Evolutionary conservation across 2,888 invertebrate genomes (phyloP), one percentile per base, ranked within the genome.

Genomic region (Leptopilina myrica): DNA sequence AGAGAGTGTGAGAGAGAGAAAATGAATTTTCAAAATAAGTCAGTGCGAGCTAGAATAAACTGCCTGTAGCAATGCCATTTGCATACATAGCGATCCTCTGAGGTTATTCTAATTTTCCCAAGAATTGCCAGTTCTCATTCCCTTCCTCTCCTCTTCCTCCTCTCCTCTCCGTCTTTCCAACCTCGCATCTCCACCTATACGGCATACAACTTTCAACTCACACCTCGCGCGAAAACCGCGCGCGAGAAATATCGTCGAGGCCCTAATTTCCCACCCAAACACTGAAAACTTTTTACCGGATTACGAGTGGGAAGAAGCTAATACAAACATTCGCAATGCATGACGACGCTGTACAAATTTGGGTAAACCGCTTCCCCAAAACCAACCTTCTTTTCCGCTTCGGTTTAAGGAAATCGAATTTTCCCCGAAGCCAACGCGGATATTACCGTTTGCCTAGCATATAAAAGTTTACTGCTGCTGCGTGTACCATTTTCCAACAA

Each of bases 381-480:
- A 73, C 40, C 73, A 3, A 73, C 56, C 40, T 73, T 73, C 40
- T 73, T 73, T 59, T 56, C 73, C 33, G 40, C 56, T 59, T 40
- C 15, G 56, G 56, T 73, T 73, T 40, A 73, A 73, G 56, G 56
- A 73, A 73, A 73, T 73, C 73, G 73, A 73, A 73, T 59, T 73
- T 73, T n/a, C n/a, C 56, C n/a, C 26, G 33, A 73, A 73, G 64
- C n/a, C 46, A 33, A 33, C 33, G 33, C 33, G 9, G n/a, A 59
- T 49, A 64, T 15, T 49, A 40, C 65, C 80, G 80, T 62, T 73
- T 84, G 80, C 82, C 79, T 79, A 76, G 76, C 78, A 78, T 33
- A 33, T 80, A 76, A 84, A 82, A 84, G 81, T 85, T 85, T 78
- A 81, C 80, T 62, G 79, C 75, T 64, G 20, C 78, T 82, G 82